phyloP scores from a whole-genome alignment of 2,888 invertebrate species.

The Microdon myrmicae region DNA sequence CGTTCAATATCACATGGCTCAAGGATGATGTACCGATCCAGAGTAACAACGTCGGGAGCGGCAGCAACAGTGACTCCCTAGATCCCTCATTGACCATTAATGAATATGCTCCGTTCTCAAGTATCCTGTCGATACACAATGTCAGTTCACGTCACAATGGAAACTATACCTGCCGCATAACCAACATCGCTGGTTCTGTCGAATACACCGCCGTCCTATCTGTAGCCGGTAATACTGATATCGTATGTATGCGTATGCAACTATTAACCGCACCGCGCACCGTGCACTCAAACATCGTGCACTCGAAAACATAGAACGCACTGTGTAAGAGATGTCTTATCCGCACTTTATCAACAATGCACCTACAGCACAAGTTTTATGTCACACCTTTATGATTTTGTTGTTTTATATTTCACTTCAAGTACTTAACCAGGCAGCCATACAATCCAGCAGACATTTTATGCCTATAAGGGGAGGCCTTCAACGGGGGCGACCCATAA shows the following conservation, averaged over 20 bases:
- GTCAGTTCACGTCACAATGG: constrained; percentile 67
- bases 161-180: constrained; percentile 66
- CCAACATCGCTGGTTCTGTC: constrained; percentile 67
- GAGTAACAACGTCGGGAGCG: constrained; percentile 53
- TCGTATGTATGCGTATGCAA: background rate
- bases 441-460: too few species aligned
- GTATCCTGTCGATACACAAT: constrained; percentile 67
- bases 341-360: too few species aligned
- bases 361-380: too few species aligned
- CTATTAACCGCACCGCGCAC: too few species aligned
- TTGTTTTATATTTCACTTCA: too few species aligned
- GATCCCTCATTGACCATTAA: constrained; percentile 68
- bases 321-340: too few species aligned
- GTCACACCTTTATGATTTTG: too few species aligned
- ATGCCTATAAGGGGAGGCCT: too few species aligned
- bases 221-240: constrained; percentile 68
- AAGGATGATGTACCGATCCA: constrained; percentile 67
- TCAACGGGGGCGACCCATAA: too few species aligned
- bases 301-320: too few species aligned
- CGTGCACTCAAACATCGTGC: too few species aligned
- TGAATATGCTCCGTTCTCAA: constrained; percentile 70
- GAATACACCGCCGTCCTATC: constrained; percentile 70
- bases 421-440: too few species aligned
- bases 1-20: constrained; percentile 70
- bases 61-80: constrained; percentile 46